Conservation (phyloP, 1,140 invertebrate species). For the Nasonia giraulti region DNA sequence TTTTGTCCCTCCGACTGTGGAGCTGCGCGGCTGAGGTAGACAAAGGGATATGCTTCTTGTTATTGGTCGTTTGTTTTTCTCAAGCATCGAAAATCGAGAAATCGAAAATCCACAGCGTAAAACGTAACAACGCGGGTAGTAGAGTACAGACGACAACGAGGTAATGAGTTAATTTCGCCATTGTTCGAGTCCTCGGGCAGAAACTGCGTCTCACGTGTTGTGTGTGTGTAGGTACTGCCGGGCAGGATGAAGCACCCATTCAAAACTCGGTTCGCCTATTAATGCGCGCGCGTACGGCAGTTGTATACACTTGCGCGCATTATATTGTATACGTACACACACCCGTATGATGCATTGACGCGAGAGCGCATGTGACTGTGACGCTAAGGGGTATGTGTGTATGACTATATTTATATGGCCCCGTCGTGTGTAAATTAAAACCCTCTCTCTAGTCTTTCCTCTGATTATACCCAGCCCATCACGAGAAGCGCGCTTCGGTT, state of each 20-base stretch:
- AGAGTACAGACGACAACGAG: background rate
- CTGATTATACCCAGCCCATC: background rate
- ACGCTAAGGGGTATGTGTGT: background rate
- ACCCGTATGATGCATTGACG: background rate
- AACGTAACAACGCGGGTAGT: background rate
- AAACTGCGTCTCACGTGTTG: background rate
- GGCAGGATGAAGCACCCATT: background rate
- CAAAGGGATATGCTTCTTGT: background rate
- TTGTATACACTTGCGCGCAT: slow-evolving; percentile 8
- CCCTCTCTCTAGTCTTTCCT: no score
- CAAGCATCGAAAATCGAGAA: no score
- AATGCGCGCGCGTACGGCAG: background rate
- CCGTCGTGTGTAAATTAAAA: background rate
- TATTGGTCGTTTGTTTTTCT: no score
- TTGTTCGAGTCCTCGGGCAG: background rate
- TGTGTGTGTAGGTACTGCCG: background rate
- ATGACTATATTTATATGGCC: background rate
- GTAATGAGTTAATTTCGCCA: slow-evolving; percentile 3
- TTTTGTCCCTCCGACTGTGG: background rate
- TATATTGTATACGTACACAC: background rate
- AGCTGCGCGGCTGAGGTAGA: background rate
- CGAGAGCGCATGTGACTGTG: background rate
- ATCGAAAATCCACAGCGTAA: background rate
- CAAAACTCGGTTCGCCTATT: background rate
- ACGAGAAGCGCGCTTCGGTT: background rate